Evolutionary conservation across 2,888 invertebrate genomes (phyloP), one percentile per base, ranked within the genome.

Genomic region (Napeogenes inachia): DNA sequence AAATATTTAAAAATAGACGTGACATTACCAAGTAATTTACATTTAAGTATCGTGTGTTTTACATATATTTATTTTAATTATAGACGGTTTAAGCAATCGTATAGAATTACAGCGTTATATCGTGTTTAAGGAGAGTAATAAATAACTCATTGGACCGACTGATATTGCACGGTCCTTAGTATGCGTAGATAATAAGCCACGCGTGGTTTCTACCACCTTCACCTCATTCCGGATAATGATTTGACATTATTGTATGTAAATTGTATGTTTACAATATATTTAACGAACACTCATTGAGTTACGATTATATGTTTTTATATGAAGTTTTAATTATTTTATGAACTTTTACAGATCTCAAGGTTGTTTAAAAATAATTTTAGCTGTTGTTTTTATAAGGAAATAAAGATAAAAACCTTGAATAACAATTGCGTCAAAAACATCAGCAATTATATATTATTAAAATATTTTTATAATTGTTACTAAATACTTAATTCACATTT

Each of bases 191-290:
- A 42, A 42, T 33, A 46, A 45, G 57, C 57, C 59, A 60, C 68
- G 64, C 66, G 66, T 66, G 68, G 59, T 63, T 59, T 58, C 45
- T 55, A 56, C 58, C 58, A 61, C 68, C 68, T 68, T 68, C 62
- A 69, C 69, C 68, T 68, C 66, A 45, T 61, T 69, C 60, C 47
- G 60, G 54, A 56, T 56, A 61, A 66, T 66, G 64, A 66, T 64
- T 67, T 65, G 62, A 63, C 62, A 65, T 62, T 54, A 61, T 55
- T 61, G 50, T 62, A 59, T 62, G 56, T 12, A 42, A 42, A 42
- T 42, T 42, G 10, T 42, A 42, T 42, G 12, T 42, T 42, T 42
- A 10, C 10, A 12, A 42, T 42, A 56, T 38, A 21, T 42, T 42
- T 10, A 13, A 21, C 21, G 21, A 50, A 21, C 0, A 50, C 8